A percentile compares a stretch with the other conserved stretches of the same genome.
phyloP scores from a whole-genome alignment of 2,888 invertebrate genomes.

The Neoscelio sp. region DNA sequence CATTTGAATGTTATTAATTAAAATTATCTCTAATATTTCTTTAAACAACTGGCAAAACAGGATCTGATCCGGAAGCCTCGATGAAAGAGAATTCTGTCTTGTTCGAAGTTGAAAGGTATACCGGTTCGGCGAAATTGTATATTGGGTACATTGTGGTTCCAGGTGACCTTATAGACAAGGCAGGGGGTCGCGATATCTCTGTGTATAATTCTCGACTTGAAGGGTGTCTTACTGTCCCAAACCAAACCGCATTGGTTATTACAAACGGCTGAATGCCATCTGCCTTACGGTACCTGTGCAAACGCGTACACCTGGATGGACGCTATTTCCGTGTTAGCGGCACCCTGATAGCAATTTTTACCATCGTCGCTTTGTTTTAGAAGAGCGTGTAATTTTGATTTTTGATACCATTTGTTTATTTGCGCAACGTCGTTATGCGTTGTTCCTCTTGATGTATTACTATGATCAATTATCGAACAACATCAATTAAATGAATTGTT shows the following conservation, averaged over 20 bases:
- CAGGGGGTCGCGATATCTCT: constrained; percentile 64
- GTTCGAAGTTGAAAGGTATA: constrained; percentile 15
- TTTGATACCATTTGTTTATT: constrained; percentile 26
- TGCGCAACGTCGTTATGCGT: constrained; percentile 3
- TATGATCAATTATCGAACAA: constrained; percentile 50
- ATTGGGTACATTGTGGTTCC: constrained; percentile 66
- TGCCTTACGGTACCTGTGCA: constrained; percentile 73
- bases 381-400: constrained; percentile 40
- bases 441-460: constrained; percentile 37
- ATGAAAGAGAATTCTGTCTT: constrained; percentile 17
- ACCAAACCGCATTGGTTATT: constrained; percentile 72
- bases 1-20: too few species aligned
- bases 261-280: constrained; percentile 77
- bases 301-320: constrained; percentile 74
- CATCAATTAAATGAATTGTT: constrained; percentile 59
- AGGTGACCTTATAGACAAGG: constrained; percentile 61
- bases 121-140: constrained; percentile 59
- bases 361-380: constrained; percentile 27
- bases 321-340: constrained; percentile 62
- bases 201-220: constrained; percentile 63
- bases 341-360: constrained; percentile 37
- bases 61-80: constrained; percentile 1
- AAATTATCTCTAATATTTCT: not conserved
- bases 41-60: constrained; percentile 22
- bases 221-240: constrained; percentile 69